Evolutionary conservation across 2,113 vertebrate species (phyloP).

Genomic region (Equus quagga): DNA sequence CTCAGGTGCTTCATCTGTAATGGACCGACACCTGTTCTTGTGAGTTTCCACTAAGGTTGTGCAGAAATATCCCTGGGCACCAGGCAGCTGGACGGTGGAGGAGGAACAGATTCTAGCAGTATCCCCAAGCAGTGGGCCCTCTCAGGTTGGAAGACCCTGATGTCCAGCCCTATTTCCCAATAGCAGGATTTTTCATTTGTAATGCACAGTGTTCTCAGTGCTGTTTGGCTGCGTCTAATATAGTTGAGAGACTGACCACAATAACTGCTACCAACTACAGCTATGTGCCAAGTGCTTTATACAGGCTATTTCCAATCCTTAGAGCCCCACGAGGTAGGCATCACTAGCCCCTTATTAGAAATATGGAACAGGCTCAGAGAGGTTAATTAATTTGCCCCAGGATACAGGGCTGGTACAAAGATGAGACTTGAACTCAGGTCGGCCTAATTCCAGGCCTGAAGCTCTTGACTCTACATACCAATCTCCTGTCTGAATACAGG

Average conservation of each 20-base stretch:
- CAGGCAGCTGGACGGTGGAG: not conserved
- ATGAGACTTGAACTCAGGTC: not conserved
- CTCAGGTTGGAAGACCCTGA: not conserved
- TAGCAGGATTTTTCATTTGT: not conserved
- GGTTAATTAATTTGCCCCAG: not conserved
- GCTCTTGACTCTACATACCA: not conserved
- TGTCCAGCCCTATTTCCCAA: not conserved
- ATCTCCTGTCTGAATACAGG: not conserved
- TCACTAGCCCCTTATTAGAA: not conserved
- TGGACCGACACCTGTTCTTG: not conserved
- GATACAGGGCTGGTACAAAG: not conserved
- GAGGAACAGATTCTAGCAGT: not conserved
- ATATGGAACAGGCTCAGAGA: not conserved
- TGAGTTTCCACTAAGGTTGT: not conserved
- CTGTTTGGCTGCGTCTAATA: not conserved
- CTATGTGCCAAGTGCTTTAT: not conserved
- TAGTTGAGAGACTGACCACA: not conserved
- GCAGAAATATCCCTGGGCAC: not conserved
- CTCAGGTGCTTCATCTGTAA: not conserved
- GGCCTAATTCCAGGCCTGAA: not conserved
- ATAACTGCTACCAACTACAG: not conserved
- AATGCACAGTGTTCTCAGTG: not conserved
- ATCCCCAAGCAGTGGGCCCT: not conserved
- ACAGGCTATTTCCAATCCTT: not conserved
- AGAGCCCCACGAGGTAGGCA: not conserved